Evolutionary conservation across 2,888 invertebrate genomes (phyloP), one percentile per base, ranked within the genome.

Genomic region (Plebejus anna): DNA sequence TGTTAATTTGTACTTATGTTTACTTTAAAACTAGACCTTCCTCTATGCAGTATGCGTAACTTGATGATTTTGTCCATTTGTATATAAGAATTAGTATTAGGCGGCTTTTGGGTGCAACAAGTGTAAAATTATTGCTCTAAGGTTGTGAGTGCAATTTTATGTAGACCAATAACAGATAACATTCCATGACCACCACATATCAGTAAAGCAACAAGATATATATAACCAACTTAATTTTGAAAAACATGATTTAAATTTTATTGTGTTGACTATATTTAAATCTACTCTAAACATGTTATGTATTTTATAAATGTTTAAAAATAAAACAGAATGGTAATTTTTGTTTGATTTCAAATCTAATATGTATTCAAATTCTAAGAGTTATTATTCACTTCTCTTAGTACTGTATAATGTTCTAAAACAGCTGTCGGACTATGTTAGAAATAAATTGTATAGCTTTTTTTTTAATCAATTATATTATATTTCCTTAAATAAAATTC

Each of bases 11-110:
- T 77, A 95, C 95, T 36, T 97, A 97, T 85, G 96, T 97, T 77
- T 97, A 97, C 86, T 87, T 97, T 72, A 97, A 97, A 90, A 97
- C 97, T 16, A 95, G 97, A 83, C 97, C 97, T 13, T 81, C 86
- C 28, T 82, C 87, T 22, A 88, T 91, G 88, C 91, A 91, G 80
- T 89, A 90, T 80, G 90, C 90, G 59, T 91, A 88, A 75, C 70
- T 36, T 73, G 75, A 70, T 73, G 72, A 11, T 61, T 32, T 75
- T 75, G 72, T 75, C 66, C 76, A 76, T 78, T 66, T 81, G 78
- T 80, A 79, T 77, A 81, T 78, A 79, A 77, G 80, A 77, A 78
- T 73, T 77, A 78, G 76, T 77, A 42, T 75, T 77, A 77, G 42
- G 22, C 75, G 51, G 61, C 59, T 71, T 76, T 61, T 75, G 70